Evolutionary conservation across 2,113 vertebrate genomes (phyloP).

Genomic region (Corythornis cristatus): DNA sequence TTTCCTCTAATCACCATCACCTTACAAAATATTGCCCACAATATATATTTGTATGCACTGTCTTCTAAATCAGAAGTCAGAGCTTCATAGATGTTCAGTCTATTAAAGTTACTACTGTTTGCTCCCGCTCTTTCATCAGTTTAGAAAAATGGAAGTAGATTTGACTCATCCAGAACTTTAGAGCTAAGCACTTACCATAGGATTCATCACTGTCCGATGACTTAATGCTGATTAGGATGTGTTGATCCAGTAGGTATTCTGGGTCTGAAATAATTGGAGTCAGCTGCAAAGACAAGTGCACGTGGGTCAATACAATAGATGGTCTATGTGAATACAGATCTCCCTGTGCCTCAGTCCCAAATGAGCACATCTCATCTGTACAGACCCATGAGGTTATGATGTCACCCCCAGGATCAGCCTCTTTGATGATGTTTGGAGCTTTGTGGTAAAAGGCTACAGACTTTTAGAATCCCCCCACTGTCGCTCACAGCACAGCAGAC

Average conservation of each 20-base stretch:
- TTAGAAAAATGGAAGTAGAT: constrained; percentile 13
- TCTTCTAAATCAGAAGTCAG: constrained; percentile 8
- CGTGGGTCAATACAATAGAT: background rate
- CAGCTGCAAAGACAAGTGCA: constrained; percentile 79
- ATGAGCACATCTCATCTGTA: background rate
- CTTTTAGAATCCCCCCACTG: background rate
- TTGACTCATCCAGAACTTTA: constrained; percentile 38
- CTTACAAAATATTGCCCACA: background rate
- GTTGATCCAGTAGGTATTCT: constrained; percentile 95
- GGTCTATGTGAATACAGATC: background rate
- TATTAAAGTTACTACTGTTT: background rate
- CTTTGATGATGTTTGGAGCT: background rate
- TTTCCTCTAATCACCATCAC: background rate
- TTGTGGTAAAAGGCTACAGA: background rate
- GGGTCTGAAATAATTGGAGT: constrained; percentile 97
- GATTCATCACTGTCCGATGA: constrained; percentile 95
- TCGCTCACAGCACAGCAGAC: background rate
- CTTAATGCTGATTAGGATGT: constrained; percentile 95
- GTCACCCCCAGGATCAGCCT: background rate
- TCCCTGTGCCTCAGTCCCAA: background rate
- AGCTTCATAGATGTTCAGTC: background rate
- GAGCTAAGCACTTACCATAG: constrained; percentile 81
- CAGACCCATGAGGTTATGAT: background rate
- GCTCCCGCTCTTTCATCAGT: background rate
- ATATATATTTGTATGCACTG: background rate